Evolutionary conservation across 2,113 vertebrate species (phyloP), one percentile per base, ranked within the genome.

Genomic region (Empidonax traillii): DNA sequence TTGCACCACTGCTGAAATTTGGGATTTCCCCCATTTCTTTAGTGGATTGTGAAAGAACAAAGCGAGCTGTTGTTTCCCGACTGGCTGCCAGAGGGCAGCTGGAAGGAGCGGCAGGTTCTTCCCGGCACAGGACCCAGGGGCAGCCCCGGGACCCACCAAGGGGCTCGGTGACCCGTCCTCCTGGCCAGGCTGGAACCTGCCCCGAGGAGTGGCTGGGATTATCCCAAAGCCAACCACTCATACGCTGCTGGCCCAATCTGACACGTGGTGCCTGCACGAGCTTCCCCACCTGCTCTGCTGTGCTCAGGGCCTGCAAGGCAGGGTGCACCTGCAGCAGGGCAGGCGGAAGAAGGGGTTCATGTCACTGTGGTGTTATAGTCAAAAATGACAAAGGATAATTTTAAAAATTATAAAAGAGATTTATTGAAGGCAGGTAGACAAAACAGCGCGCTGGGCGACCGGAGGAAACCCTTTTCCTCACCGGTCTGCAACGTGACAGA

Each of bases 171-270:
- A 49, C 76, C 35, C 1, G 0, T 43, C 28, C 53, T 53, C 23
- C 51, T 20, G 58, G 58, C 52, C 44, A 14, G 61, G 39, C 23
- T 61, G 67, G 58, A 25, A 12, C 12, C 53, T 30, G 44, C 17
- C 35, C 58, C 1, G 1, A 27, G 22, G 53, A 51, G 75, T 56
- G 1, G 0, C 85, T 21, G n/a, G 41, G 12, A 23, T 27, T 3
- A 1, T 27, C 33, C 61, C 73, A 24, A 39, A 16, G 0, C 22
- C 39, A 8, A 55, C 37, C 4, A 3, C 8, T 5, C 0, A 1
- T 20, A 3, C 0, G 0, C 30, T 3, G 2, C 59, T 0, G 7
- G 78, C 22, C 5, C 7, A 55, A 14, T 23, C 47, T 3, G 63
- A 13, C 7, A 21, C 12, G 1, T 1, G 5, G 12, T 25, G 43